phyloP scores from a whole-genome alignment of 2,888 invertebrate species.

The Allolobophora icterica region DNA sequence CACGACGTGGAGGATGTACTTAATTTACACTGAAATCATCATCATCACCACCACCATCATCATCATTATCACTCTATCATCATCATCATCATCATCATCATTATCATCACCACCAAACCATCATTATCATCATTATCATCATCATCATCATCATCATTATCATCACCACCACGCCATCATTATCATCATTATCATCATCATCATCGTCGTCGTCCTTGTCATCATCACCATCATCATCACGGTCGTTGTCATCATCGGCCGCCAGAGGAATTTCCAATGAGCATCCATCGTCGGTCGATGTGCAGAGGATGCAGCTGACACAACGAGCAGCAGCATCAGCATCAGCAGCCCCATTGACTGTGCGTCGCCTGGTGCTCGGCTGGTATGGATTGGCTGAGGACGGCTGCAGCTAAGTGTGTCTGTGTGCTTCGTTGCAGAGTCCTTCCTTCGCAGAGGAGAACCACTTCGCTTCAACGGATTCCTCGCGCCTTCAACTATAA shows the following conservation, averaged over 20 bases:
- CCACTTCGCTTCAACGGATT: too few relatives aligned
- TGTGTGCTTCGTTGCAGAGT: neutral
- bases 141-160: neutral
- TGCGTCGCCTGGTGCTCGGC: too few relatives aligned
- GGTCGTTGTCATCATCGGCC: neutral
- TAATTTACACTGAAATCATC: neutral
- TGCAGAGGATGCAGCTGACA: neutral
- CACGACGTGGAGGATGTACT: too few relatives aligned
- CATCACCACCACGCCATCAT: constrained; percentile 12
- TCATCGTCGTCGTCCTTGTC: neutral
- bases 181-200: neutral
- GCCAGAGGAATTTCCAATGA: neutral
- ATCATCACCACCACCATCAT: neutral
- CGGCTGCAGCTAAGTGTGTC: neutral
- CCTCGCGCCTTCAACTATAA: too few relatives aligned
- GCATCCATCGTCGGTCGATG: neutral
- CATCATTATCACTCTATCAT: neutral
- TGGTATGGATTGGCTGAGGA: neutral
- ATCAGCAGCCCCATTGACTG: too few relatives aligned
- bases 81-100: neutral
- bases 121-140: neutral
- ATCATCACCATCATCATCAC: too few relatives aligned
- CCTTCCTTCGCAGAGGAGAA: too few relatives aligned
- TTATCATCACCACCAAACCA: too few relatives aligned
- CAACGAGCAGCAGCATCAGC: neutral